Conservation (phyloP, 2,797 vertebrate species). For the Falco cherrug region DNA sequence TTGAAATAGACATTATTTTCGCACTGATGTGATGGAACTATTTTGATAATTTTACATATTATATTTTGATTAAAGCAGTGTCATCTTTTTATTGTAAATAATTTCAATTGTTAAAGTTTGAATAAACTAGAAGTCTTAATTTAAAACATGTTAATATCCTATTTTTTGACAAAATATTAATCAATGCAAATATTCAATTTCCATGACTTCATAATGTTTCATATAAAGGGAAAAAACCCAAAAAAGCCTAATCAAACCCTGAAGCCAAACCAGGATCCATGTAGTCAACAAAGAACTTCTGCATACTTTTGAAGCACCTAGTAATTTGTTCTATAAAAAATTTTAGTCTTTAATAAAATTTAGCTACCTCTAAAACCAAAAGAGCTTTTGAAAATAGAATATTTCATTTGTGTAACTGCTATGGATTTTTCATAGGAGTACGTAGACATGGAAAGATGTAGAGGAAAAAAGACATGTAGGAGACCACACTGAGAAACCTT, state of each 20-base stretch:
- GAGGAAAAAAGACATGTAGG: not conserved
- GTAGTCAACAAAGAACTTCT: not conserved
- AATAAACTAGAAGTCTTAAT: not conserved
- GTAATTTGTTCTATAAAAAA: not conserved
- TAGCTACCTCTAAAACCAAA: not conserved
- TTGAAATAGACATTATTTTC: not conserved
- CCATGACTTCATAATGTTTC: not conserved
- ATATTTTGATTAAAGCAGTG: not conserved
- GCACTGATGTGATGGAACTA: not conserved
- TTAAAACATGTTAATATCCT: not conserved
- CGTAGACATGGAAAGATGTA: not conserved
- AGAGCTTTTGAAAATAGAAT: not conserved
- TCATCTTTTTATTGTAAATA: not conserved
- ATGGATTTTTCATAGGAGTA: not conserved
- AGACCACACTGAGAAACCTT: not conserved
- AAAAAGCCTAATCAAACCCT: not conserved
- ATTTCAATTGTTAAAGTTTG: not conserved
- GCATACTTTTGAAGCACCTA: fast-evolving
- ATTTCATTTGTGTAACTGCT: not conserved
- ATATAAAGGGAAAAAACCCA: not conserved
- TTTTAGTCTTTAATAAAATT: not conserved
- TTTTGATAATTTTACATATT: not conserved
- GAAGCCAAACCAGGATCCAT: not conserved
- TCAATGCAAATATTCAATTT: not conserved
- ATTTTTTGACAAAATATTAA: not conserved